A percentile compares a stretch with the other conserved stretches of the same genome.
Evolutionary conservation across 2,113 vertebrate species (phyloP).

Genomic region (Baryphthengus martii): DNA sequence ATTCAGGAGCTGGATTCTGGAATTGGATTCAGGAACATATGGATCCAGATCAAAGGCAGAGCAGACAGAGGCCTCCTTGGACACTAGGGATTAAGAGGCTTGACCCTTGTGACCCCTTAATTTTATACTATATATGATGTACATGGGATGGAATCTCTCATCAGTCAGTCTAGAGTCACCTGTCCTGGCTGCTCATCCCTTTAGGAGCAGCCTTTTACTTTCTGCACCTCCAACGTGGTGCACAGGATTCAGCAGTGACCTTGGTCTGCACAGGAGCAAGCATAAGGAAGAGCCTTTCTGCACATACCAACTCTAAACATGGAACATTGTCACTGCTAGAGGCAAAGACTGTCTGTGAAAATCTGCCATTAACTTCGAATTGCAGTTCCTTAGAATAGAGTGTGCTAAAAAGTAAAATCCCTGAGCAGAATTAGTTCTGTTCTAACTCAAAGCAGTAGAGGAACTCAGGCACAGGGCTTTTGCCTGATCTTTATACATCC

Average conservation of each 20-base stretch:
- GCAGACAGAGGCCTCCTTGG: not conserved
- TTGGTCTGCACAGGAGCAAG: not conserved
- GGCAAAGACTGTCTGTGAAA: not conserved
- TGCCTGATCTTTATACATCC: not conserved
- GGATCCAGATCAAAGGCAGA: not conserved
- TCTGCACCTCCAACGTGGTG: not conserved
- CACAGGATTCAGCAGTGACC: not conserved
- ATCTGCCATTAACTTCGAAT: not conserved
- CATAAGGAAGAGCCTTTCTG: not conserved
- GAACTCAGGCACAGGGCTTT: not conserved
- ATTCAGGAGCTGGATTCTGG: not conserved
- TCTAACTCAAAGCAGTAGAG: not conserved
- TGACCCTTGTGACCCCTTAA: not conserved
- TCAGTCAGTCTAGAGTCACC: not conserved
- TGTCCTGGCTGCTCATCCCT: not conserved
- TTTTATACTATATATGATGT: not conserved
- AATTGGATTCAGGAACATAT: not conserved
- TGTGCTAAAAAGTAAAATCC: not conserved
- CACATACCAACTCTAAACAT: not conserved
- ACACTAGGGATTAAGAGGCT: not conserved
- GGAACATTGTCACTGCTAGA: not conserved
- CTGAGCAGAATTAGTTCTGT: not conserved
- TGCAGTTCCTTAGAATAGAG: not conserved
- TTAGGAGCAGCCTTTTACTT: not conserved
- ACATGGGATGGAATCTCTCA: not conserved